Conservation (phyloP, 2,113 vertebrate genomes). For the Aspiorhynchus laticeps region DNA sequence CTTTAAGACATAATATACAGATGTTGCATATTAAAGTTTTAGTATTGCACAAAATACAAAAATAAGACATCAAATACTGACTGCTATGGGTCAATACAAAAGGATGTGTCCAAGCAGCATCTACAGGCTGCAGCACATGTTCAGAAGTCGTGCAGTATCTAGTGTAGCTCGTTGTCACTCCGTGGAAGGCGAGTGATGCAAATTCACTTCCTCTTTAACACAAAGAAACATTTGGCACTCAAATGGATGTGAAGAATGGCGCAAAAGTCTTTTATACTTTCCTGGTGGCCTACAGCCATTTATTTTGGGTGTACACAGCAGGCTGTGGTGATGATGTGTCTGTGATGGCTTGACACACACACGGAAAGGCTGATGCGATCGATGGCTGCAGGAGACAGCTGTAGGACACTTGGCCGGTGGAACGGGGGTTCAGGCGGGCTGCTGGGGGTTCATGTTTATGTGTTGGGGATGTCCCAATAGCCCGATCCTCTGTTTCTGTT, state of each 20-base stretch:
- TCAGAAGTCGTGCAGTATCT: conserved; percentile 27
- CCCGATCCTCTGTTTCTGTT: conserved; percentile 97
- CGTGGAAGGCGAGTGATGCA: conserved; percentile 76
- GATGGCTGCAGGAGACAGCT: conserved; percentile 6
- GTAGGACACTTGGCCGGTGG: not conserved
- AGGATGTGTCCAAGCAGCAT: conserved; percentile 56
- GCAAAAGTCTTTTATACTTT: conserved; percentile 2
- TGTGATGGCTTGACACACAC: not conserved
- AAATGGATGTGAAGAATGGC: conserved; percentile 47
- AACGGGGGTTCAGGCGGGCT: conserved; percentile 78
- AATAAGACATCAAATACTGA: conserved; percentile 86
- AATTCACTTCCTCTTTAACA: conserved; percentile 63
- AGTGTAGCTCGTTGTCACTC: conserved; percentile 79
- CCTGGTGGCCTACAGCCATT: not conserved
- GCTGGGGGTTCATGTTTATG: conserved; percentile 93
- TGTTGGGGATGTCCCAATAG: conserved; percentile 93
- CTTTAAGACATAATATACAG: conserved; percentile 60
- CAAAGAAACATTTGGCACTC: conserved; percentile 79
- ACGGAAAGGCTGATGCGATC: conserved; percentile 15
- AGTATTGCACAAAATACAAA: conserved; percentile 95
- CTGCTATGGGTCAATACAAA: conserved; percentile 81
- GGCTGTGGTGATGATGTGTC: conserved; percentile 1
- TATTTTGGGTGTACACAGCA: not conserved
- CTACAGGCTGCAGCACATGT: conserved; percentile 41
- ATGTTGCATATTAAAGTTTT: conserved; percentile 85